Conservation (phyloP, 1,140 invertebrate genomes). For the Octopus bimaculoides region DNA sequence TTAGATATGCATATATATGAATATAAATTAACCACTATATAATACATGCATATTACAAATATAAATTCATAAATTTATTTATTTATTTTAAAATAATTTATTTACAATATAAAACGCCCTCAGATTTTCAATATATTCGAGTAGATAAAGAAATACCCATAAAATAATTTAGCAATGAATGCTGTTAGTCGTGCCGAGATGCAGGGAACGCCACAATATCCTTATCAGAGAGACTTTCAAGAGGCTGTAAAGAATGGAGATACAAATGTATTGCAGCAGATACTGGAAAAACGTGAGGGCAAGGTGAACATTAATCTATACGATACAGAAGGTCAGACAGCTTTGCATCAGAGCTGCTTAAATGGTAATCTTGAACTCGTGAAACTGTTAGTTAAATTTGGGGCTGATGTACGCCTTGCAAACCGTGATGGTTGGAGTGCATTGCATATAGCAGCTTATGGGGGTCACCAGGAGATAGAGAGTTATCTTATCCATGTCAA, state of each 20-base stretch:
- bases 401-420: conserved; percentile 59
- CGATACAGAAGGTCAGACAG: conserved; percentile 60
- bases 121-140: no score
- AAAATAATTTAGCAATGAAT: no score
- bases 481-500: conserved; percentile 52
- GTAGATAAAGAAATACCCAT: no score
- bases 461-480: conserved; percentile 59
- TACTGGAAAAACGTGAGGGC: conserved; percentile 53
- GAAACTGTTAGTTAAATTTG: conserved; percentile 59
- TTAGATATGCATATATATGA: no score
- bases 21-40: no score
- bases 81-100: no score
- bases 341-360: conserved; percentile 59
- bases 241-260: conserved; percentile 56
- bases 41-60: no score
- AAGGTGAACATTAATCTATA: conserved; percentile 58
- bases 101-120: no score
- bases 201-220: not conserved
- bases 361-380: conserved; percentile 61
- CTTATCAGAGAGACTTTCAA: conserved; percentile 51
- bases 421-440: conserved; percentile 62
- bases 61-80: no score
- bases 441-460: conserved; percentile 60
- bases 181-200: not conserved
- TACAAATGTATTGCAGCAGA: conserved; percentile 48